Base-by-base conservation (phyloP, 1,140 invertebrate species). In the Eufriesea mexicana region DNA sequence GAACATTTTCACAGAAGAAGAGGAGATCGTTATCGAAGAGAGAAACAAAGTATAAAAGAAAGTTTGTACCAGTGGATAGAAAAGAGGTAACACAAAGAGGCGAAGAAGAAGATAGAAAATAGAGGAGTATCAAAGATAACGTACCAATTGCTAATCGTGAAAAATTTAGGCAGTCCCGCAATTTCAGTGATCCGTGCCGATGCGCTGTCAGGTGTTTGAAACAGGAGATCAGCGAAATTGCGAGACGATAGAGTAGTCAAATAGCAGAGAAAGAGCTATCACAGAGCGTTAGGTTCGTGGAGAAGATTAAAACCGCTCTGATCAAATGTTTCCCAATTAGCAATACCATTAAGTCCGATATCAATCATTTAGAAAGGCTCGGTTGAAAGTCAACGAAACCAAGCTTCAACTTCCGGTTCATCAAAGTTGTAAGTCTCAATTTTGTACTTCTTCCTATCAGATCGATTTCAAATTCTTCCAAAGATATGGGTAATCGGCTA, bases 281-380 rank as follows among this genome's bases (percentile, higher is more conserved):
- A 89, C 84, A 89, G 72, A 81, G 66, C 42, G 59, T 88, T 76
- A 77, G n/a, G 57, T 88, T 79, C 59, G 64, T 83, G 55, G 76
- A 88, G 68, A 88, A 88, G 71, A 28, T 83, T 72, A 20, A 64
- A 55, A 75, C 59, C 54, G 25, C 61, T 84, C 62, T 57, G 45
- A 71, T 79, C 25, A 54, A 76, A 68, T 25, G 35, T 82, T 76
- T 66, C 61, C 45, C 23, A 72, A 83, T 84, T 84, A 66, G 1
- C 10, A 84, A 66, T 18, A 72, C 23, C 7, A 10, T 35, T 20
- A 18, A 51, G 23, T 73, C 54, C 6, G 20, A 49, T 45, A 57
- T 35, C 4, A 35, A 59, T 49, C 64, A 59, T 51, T 18, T 14
- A 28, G 6, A 61, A 5, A 51, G 14, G 12, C 59, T 61, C 18